These are phyloP conservation scores for Phaonia tiefii DNA, from an alignment of 2,888 invertebrate genomes.

Conservation along the genomic window DNA sequence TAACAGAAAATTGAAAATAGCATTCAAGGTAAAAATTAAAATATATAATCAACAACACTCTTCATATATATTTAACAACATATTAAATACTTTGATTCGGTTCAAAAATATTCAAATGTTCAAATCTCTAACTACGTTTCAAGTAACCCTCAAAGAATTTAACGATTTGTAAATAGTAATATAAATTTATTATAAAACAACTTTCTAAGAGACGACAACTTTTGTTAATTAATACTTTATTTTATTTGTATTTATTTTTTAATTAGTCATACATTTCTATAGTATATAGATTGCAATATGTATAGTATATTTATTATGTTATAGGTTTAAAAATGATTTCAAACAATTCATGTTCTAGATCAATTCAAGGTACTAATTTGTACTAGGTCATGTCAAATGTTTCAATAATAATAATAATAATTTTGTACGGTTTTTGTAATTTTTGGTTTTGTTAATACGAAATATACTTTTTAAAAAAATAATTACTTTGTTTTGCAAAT, in stretches of 20 bases:
- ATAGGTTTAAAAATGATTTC: slow-evolving; percentile 54
- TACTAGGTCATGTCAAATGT: no score
- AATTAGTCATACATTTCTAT: slow-evolving; percentile 43
- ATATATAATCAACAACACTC: slow-evolving; percentile 54
- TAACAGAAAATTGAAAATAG: slow-evolving; percentile 40
- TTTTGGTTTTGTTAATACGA: slow-evolving; percentile 57
- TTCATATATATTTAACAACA: slow-evolving; percentile 46
- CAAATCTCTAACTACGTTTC: slow-evolving; percentile 62
- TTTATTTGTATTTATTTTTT: slow-evolving; percentile 33
- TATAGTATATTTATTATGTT: slow-evolving; percentile 47
- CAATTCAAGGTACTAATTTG: slow-evolving; percentile 70
- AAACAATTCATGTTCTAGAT: slow-evolving; percentile 21
- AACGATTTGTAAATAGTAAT: slow-evolving; percentile 19
- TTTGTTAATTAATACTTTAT: no score
- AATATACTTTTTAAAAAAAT: slow-evolving; percentile 71
- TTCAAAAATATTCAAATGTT: no score
- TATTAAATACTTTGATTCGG: slow-evolving; percentile 27
- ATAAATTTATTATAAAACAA: background rate
- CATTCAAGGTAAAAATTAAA: slow-evolving; percentile 55
- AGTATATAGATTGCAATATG: slow-evolving; percentile 63
- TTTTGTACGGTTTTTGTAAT: slow-evolving; percentile 52
- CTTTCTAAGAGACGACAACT: no score
- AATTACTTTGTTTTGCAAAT: slow-evolving; percentile 75
- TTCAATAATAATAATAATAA: slow-evolving; percentile 31
- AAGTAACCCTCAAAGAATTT: slow-evolving; percentile 53